Conservation (phyloP, 2,888 invertebrate genomes). For the Caradrina clavipalpis region DNA sequence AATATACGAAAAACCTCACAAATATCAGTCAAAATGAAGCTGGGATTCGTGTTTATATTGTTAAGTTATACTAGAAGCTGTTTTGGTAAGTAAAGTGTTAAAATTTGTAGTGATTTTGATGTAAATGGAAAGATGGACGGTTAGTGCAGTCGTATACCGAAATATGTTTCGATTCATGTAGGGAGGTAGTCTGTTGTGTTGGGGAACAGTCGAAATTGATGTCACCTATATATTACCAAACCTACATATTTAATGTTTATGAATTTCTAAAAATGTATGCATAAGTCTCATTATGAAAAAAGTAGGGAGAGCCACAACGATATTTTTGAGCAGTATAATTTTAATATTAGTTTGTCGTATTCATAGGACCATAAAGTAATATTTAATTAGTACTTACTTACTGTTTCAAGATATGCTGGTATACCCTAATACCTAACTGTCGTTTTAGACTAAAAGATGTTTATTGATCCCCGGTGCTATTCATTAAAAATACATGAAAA, state of each 20-base stretch:
- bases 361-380: no score
- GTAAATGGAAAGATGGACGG: neutral
- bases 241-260: neutral
- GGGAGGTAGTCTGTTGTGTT: neutral
- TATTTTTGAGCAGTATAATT: no score
- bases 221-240: neutral
- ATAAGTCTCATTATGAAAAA: neutral
- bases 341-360: no score
- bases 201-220: neutral
- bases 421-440: no score
- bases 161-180: neutral
- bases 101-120: neutral
- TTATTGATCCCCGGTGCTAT: no score
- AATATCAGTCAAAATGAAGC: conserved; percentile 74
- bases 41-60: conserved; percentile 73
- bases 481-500: no score
- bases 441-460: no score
- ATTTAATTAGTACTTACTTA: no score
- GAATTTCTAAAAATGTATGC: neutral
- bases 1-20: conserved; percentile 58
- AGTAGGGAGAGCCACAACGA: no score
- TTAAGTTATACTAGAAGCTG: conserved; percentile 71
- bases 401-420: no score
- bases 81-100: conserved; percentile 75
- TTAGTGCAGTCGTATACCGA: conserved; percentile 9